Evolutionary conservation across 2,797 vertebrate species (phyloP).

Genomic region (Etheostoma perlongum): DNA sequence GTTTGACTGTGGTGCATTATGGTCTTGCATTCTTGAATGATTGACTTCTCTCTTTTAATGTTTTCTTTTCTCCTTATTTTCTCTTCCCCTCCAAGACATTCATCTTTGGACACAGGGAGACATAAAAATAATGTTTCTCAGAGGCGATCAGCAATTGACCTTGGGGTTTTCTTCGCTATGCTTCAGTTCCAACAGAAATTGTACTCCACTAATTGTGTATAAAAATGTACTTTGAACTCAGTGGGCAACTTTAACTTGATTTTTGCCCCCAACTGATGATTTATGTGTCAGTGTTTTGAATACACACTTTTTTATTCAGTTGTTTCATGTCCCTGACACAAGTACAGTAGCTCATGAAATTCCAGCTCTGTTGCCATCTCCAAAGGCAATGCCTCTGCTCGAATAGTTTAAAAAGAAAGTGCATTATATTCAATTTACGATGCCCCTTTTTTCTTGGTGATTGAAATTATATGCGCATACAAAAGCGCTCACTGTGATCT

Average conservation of each 20-base stretch:
- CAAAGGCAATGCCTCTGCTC: slow-evolving; percentile 66
- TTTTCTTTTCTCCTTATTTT: slow-evolving; percentile 74
- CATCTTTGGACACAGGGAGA: slow-evolving; percentile 77
- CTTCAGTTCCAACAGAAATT: slow-evolving; percentile 76
- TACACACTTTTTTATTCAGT: slow-evolving; percentile 59
- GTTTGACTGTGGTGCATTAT: slow-evolving; percentile 81
- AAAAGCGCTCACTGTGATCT: slow-evolving; percentile 28
- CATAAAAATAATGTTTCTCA: slow-evolving; percentile 71
- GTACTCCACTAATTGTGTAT: slow-evolving; percentile 79
- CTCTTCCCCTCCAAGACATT: slow-evolving; percentile 70
- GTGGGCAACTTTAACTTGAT: slow-evolving; percentile 72
- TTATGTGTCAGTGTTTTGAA: slow-evolving; percentile 67
- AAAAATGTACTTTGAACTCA: slow-evolving; percentile 83
- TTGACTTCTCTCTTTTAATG: slow-evolving; percentile 80
- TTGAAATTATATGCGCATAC: slow-evolving; percentile 44
- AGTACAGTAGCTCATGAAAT: slow-evolving; percentile 70
- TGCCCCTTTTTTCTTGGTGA: slow-evolving; percentile 35
- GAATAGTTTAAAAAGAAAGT: slow-evolving; percentile 60
- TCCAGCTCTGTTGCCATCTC: slow-evolving; percentile 59
- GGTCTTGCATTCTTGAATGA: slow-evolving; percentile 80
- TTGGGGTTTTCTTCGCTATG: slow-evolving; percentile 64
- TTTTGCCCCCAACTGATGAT: slow-evolving; percentile 72
- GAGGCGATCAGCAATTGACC: slow-evolving; percentile 75
- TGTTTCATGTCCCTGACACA: slow-evolving; percentile 73
- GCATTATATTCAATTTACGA: slow-evolving; percentile 60